These are phyloP conservation scores for Gymnopithys bicolor DNA, from an alignment of 2,797 vertebrate species.

Conservation along the genomic window DNA sequence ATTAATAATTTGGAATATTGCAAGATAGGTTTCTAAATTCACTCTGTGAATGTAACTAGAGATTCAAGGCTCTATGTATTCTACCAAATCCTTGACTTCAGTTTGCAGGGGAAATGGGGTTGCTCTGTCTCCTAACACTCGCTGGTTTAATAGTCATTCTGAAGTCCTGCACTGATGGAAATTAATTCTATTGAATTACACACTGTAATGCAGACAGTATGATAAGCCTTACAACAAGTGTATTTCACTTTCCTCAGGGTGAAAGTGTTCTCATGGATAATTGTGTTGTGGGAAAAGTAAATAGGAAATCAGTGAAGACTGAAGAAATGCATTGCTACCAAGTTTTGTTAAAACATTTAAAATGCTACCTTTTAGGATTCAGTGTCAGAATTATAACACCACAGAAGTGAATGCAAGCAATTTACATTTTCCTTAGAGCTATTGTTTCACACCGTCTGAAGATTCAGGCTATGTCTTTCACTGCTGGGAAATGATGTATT, in stretches of 20 bases:
- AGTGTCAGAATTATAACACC: conserved; percentile 52
- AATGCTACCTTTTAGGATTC: conserved; percentile 57
- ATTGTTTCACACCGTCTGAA: conserved; percentile 67
- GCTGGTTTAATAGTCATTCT: not conserved
- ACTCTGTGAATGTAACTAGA: not conserved
- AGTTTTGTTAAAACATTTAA: conserved; percentile 29
- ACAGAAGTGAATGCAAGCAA: conserved; percentile 44
- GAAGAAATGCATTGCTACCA: not conserved
- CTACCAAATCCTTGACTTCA: not conserved
- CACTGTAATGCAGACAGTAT: not conserved
- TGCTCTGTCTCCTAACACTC: not conserved
- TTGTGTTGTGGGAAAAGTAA: not conserved
- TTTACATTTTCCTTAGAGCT: conserved; percentile 72
- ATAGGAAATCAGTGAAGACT: not conserved
- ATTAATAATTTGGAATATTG: not conserved
- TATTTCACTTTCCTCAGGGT: not conserved
- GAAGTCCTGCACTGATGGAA: not conserved
- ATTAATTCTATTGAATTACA: not conserved
- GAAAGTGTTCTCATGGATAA: not conserved
- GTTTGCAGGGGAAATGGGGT: not conserved
- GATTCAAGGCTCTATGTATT: not conserved
- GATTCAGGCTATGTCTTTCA: conserved; percentile 51
- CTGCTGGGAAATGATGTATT: conserved; percentile 48
- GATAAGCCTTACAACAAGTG: not conserved
- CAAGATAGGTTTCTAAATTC: not conserved